These are phyloP conservation scores for Sander vitreus DNA, from an alignment of 2,113 vertebrate species.

Conservation along the genomic window DNA sequence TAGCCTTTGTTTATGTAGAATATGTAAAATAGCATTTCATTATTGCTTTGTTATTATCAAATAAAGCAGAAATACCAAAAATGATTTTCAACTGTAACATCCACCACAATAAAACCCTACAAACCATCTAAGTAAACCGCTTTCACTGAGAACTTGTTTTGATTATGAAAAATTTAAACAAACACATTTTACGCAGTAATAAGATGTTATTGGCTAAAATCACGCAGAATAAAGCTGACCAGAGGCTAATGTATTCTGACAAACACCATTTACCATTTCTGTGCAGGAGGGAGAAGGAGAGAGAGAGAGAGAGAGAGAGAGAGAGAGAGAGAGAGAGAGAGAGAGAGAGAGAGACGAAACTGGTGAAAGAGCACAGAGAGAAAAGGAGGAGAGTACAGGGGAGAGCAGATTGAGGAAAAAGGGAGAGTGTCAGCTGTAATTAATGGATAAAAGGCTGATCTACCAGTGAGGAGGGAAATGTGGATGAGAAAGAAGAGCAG, in stretches of 20 bases:
- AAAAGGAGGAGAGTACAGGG: conserved; percentile 6
- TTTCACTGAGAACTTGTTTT: neutral
- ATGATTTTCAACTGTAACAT: neutral
- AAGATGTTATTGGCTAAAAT: conserved; percentile 8
- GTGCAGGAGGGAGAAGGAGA: neutral
- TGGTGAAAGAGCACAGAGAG: conserved; percentile 33
- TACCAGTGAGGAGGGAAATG: conserved; percentile 35
- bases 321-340: conserved; percentile 2
- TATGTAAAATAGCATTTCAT: neutral
- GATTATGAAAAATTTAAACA: neutral
- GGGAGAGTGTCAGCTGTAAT: conserved; percentile 50
- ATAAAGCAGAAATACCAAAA: neutral
- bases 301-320: conserved; percentile 18
- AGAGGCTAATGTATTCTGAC: conserved; percentile 32
- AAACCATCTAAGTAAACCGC: neutral
- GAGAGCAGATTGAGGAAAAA: conserved; percentile 28
- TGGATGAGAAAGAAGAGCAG: conserved; percentile 28
- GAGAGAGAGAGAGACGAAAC: conserved; percentile 18
- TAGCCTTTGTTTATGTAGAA: neutral
- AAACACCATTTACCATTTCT: conserved; percentile 34
- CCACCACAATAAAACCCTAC: neutral
- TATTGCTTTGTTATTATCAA: neutral
- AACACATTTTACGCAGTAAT: conserved; percentile 13
- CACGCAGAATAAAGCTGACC: neutral
- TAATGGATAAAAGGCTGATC: conserved; percentile 53